These are phyloP conservation scores for Pithys albifrons DNA, from an alignment of 2,113 vertebrate species.

Conservation along the genomic window DNA sequence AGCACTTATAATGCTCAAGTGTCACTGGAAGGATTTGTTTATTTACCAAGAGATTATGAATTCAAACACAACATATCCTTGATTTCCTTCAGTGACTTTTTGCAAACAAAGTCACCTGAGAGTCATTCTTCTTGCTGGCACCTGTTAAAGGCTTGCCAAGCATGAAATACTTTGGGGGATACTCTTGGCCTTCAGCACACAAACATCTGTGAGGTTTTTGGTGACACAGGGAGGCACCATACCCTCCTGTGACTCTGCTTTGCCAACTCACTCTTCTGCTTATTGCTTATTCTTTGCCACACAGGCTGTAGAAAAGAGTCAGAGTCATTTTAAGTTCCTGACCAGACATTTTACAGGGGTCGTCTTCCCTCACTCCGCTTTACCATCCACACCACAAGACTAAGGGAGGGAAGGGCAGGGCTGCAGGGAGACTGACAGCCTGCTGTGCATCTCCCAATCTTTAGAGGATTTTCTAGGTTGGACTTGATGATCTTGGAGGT, in stretches of 20 bases:
- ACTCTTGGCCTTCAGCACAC: not conserved
- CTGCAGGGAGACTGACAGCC: not conserved
- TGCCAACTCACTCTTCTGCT: not conserved
- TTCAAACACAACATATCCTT: not conserved
- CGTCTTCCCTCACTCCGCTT: not conserved
- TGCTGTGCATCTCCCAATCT: not conserved
- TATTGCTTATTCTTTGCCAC: not conserved
- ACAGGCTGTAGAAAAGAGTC: not conserved
- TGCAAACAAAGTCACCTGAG: not conserved
- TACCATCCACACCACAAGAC: not conserved
- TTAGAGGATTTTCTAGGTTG: not conserved
- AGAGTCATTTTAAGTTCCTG: not conserved
- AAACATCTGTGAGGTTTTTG: rapidly evolving
- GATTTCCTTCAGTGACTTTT: not conserved
- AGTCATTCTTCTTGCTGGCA: not conserved
- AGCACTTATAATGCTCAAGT: not conserved
- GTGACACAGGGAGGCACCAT: not conserved
- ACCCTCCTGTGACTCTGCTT: not conserved
- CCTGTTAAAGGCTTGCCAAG: not conserved
- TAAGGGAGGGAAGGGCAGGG: not conserved
- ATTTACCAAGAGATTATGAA: not conserved
- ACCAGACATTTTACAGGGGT: not conserved
- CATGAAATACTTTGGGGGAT: not conserved
- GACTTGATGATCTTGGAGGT: not conserved
- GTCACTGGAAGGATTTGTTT: not conserved